Evolutionary conservation across 2,113 vertebrate species (phyloP).

Genomic region (Leptocoma aspasia): DNA sequence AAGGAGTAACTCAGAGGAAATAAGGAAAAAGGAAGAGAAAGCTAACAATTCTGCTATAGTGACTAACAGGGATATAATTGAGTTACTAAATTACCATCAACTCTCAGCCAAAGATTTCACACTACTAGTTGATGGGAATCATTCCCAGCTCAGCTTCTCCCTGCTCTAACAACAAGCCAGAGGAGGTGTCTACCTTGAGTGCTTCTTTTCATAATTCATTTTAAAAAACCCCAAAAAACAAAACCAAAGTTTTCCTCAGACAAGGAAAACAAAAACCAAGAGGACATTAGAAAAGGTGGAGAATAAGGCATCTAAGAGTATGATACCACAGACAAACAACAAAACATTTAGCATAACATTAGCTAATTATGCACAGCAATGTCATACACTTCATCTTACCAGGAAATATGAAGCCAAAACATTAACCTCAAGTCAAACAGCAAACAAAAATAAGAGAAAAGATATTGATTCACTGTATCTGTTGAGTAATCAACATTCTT

Average conservation of each 20-base stretch:
- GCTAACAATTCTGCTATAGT: background rate
- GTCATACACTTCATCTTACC: background rate
- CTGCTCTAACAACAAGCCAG: background rate
- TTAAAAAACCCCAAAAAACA: background rate
- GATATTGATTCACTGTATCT: background rate
- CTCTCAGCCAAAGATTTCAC: background rate
- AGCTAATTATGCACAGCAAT: background rate
- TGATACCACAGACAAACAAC: background rate
- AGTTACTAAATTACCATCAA: background rate
- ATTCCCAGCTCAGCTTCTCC: background rate
- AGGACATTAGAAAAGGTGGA: background rate
- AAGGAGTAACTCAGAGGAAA: background rate
- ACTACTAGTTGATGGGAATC: background rate
- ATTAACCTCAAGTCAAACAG: background rate
- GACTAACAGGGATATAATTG: background rate
- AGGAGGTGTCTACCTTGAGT: background rate
- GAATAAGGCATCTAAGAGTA: background rate
- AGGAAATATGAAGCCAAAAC: background rate
- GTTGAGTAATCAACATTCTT: slow-evolving; percentile 2
- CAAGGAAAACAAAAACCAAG: background rate
- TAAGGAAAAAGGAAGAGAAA: background rate
- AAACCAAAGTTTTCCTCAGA: background rate
- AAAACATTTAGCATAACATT: background rate
- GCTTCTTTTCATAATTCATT: background rate
- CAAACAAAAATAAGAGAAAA: background rate